These are phyloP conservation scores for Pomatorhinus ruficollis DNA, from an alignment of 2,113 vertebrate genomes.

Conservation along the genomic window DNA sequence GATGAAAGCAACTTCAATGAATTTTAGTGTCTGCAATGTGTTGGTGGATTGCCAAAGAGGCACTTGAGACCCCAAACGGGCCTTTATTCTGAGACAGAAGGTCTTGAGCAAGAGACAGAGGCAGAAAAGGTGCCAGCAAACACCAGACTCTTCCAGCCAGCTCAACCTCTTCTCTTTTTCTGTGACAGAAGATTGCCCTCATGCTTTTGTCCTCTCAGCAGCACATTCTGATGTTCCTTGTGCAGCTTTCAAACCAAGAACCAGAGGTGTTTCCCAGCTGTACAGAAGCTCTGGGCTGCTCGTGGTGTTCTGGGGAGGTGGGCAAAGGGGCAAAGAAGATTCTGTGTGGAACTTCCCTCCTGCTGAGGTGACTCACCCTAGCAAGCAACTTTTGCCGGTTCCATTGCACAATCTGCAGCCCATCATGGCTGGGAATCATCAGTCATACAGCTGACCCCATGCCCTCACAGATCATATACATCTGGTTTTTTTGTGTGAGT, in stretches of 20 bases:
- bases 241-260: background rate
- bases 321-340: background rate
- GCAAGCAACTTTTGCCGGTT: background rate
- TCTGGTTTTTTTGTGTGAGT: background rate
- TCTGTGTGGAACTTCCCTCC: background rate
- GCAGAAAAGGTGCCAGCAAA: background rate
- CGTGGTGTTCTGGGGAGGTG: background rate
- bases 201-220: background rate
- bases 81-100: background rate
- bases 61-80: background rate
- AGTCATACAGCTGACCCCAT: background rate
- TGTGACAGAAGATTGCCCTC: background rate
- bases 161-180: background rate
- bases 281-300: background rate
- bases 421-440: accelerated
- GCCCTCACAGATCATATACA: background rate
- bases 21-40: background rate
- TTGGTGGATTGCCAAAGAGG: background rate
- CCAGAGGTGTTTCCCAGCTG: background rate
- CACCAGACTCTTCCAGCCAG: background rate
- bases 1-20: background rate
- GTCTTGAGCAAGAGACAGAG: background rate
- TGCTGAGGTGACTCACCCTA: background rate
- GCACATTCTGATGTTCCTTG: background rate
- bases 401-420: background rate